Evolutionary conservation across 2,888 invertebrate species (phyloP).

Genomic region (Diarsia mendica): DNA sequence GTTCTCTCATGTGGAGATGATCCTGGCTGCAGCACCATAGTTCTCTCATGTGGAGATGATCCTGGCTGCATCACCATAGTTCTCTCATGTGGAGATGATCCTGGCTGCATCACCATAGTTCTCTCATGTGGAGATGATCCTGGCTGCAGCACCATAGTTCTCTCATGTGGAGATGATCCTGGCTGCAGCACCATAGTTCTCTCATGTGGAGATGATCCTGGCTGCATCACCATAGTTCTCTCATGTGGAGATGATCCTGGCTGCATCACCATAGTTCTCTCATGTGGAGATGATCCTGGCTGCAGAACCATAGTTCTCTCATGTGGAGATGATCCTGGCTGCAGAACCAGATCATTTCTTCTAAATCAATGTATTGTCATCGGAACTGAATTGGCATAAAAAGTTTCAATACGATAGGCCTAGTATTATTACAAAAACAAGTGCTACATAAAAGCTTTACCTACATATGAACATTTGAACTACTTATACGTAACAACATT

Average conservation of each 20-base stretch:
- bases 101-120: neutral
- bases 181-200: neutral
- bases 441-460: neutral
- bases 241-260: too few relatives aligned
- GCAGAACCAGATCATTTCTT: neutral
- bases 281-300: neutral
- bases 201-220: neutral
- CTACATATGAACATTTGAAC: neutral
- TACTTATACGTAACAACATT: conserved; percentile 7
- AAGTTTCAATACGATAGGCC: neutral
- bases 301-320: neutral
- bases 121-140: neutral
- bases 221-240: neutral
- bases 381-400: neutral
- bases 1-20: too few relatives aligned
- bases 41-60: too few relatives aligned
- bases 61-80: too few relatives aligned
- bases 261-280: neutral
- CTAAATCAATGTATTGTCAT: neutral
- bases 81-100: too few relatives aligned
- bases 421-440: neutral
- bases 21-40: too few relatives aligned
- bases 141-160: neutral
- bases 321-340: neutral
- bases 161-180: too few relatives aligned